Evolutionary conservation across 2,113 vertebrate genomes (phyloP).

Genomic region (Lynx canadensis): DNA sequence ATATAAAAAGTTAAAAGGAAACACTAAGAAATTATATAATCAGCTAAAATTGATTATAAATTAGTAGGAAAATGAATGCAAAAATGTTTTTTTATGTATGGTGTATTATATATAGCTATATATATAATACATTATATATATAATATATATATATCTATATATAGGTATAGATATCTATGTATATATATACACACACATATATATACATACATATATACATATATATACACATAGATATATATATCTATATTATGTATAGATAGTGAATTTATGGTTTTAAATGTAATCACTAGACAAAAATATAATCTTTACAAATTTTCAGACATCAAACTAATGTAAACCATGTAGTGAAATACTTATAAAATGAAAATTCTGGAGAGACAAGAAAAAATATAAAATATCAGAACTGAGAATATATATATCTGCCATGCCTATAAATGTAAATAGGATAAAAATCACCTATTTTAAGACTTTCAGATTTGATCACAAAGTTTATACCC

Average conservation of each 20-base stretch:
- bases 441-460: not conserved
- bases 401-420: not conserved
- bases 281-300: constrained; percentile 8
- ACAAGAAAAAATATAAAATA: not conserved
- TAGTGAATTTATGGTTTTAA: not conserved
- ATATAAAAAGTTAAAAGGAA: not conserved
- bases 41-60: not conserved
- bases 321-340: not conserved
- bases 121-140: no score
- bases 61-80: not conserved
- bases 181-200: no score
- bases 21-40: not conserved
- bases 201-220: no score
- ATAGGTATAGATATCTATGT: no score
- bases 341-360: not conserved
- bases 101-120: no score
- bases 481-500: not conserved
- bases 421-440: not conserved
- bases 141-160: no score
- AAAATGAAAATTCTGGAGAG: not conserved
- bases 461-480: not conserved
- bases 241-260: not conserved
- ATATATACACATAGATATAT: no score
- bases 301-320: not conserved
- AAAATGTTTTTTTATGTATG: not conserved